phyloP scores from a whole-genome alignment of 92 coral and sea anemone species.

The Meandrina meandrites region DNA sequence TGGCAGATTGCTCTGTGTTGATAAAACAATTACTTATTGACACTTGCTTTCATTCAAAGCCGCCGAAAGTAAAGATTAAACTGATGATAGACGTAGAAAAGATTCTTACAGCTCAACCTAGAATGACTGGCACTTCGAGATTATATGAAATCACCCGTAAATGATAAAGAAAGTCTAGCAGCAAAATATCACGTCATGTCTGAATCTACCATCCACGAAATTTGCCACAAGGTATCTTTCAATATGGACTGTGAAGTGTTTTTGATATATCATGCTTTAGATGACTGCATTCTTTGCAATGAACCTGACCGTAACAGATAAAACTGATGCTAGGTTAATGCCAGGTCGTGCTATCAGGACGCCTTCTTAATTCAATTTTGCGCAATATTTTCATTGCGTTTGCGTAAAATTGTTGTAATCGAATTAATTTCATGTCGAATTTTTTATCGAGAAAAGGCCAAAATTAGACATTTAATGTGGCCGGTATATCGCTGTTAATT shows the following conservation, averaged over 20 bases:
- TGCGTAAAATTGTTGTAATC: not conserved
- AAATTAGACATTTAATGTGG: too few relatives aligned
- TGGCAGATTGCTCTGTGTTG: not conserved
- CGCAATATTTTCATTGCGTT: not conserved
- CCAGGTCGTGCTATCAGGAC: not conserved
- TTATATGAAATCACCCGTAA: not conserved
- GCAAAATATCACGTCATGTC: not conserved
- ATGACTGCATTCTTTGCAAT: not conserved
- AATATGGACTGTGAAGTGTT: not conserved
- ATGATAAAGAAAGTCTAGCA: not conserved
- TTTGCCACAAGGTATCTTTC: not conserved
- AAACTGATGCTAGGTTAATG: not conserved
- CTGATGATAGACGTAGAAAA: not conserved
- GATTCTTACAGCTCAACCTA: not conserved
- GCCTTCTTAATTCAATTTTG: not conserved
- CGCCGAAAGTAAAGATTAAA: not conserved
- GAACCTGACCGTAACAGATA: not conserved
- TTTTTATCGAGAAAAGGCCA: not conserved
- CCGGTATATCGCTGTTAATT: too few relatives aligned
- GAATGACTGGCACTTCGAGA: not conserved
- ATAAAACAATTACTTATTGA: not conserved
- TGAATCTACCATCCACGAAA: not conserved
- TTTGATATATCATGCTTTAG: not conserved
- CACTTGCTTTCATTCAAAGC: not conserved
- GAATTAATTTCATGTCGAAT: not conserved